Evolutionary conservation across 2,113 vertebrate species (phyloP).

Genomic region (Sylvicapra grimmia): DNA sequence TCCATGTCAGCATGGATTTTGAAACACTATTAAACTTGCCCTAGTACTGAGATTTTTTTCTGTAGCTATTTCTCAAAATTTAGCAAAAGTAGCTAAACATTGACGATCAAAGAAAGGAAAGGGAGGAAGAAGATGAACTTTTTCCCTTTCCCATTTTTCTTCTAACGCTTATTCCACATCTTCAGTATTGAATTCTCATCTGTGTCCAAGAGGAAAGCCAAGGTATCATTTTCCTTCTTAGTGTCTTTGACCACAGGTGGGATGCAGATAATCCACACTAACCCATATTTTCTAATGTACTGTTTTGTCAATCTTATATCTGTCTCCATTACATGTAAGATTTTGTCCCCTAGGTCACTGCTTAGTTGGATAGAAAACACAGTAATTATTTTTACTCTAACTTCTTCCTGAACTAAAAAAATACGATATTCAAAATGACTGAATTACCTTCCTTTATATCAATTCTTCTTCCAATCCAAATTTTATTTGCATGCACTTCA

Average conservation of each 20-base stretch:
- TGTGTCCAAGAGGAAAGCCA: neutral
- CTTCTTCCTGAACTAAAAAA: neutral
- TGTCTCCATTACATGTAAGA: neutral
- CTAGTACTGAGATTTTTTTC: neutral
- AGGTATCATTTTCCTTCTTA: neutral
- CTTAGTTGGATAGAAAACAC: neutral
- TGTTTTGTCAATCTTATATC: neutral
- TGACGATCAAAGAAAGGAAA: neutral
- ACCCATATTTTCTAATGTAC: neutral
- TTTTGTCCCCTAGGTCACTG: neutral
- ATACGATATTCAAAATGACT: neutral
- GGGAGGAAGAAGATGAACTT: neutral
- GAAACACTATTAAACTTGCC: neutral
- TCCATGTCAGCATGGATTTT: neutral
- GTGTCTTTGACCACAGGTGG: neutral
- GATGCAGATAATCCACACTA: neutral
- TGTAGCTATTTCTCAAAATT: neutral
- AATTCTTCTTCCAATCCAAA: neutral
- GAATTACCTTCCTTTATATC: neutral
- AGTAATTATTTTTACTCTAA: neutral
- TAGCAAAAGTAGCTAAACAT: neutral
- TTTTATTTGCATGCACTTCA: constrained; percentile 11
- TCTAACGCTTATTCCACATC: neutral
- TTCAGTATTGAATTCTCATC: neutral
- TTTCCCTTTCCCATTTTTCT: neutral